phyloP scores from a whole-genome alignment of 2,888 invertebrate species.

The Unio delphinus region DNA sequence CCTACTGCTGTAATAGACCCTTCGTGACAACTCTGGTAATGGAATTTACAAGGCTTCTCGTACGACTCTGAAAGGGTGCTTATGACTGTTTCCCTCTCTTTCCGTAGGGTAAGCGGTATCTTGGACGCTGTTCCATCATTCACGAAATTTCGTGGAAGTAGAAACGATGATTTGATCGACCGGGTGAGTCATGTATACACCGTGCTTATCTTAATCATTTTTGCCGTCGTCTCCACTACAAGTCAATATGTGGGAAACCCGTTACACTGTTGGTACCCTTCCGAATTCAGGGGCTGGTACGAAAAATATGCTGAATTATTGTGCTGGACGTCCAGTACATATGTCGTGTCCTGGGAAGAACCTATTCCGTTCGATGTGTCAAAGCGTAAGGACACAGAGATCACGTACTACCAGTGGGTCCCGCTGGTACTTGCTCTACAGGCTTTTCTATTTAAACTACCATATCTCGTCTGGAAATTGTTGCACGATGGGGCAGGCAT shows the following conservation, averaged over 20 bases:
- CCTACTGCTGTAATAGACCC: too few relatives aligned
- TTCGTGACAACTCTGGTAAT: too few relatives aligned
- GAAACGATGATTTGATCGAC: constrained; percentile 63
- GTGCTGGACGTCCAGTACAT: constrained; percentile 60
- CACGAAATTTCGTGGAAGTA: constrained; percentile 49
- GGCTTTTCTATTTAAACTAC: constrained; percentile 54
- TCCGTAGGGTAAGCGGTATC: constrained; percentile 48
- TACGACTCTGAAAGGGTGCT: too few relatives aligned
- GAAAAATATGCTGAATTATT: constrained; percentile 53
- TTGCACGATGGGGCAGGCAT: constrained; percentile 50
- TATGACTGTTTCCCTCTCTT: background rate
- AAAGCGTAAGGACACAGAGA: constrained; percentile 45
- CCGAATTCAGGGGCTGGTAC: constrained; percentile 52
- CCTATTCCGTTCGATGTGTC: constrained; percentile 39
- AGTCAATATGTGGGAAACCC: constrained; percentile 58
- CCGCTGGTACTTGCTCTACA: constrained; percentile 54
- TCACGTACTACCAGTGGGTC: constrained; percentile 60
- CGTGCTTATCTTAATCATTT: constrained; percentile 52
- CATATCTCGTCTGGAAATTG: constrained; percentile 53
- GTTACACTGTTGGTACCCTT: constrained; percentile 60
- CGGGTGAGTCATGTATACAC: constrained; percentile 58
- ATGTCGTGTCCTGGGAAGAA: constrained; percentile 51
- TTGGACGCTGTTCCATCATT: constrained; percentile 52
- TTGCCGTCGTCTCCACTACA: constrained; percentile 57
- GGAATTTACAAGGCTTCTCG: too few relatives aligned